These are phyloP conservation scores for Sesamia inferens DNA, from an alignment of 2,888 invertebrate species.

Conservation along the genomic window DNA sequence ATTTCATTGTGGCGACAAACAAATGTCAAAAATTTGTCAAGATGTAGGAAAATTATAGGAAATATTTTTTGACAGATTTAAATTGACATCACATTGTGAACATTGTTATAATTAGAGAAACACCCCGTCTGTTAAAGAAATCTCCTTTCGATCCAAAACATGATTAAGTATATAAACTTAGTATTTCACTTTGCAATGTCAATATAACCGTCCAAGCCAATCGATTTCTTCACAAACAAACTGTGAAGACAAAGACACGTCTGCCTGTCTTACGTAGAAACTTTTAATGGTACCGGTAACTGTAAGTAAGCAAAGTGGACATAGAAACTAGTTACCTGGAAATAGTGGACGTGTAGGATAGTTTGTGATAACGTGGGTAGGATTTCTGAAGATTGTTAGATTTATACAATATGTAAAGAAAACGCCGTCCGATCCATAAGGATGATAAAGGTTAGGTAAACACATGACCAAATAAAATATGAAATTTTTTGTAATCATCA, in stretches of 20 bases:
- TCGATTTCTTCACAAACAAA: constrained; percentile 26
- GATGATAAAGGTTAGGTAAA: too few relatives aligned
- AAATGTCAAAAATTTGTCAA: too few relatives aligned
- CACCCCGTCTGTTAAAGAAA: too few relatives aligned
- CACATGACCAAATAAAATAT: too few relatives aligned
- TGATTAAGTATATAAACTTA: not conserved
- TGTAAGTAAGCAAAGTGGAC: constrained; percentile 70
- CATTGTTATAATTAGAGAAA: too few relatives aligned
- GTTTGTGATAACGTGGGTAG: not conserved
- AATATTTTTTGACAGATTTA: too few relatives aligned
- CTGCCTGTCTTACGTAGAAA: constrained; percentile 38
- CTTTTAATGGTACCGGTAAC: constrained; percentile 71
- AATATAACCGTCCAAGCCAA: not conserved
- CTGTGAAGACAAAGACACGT: constrained; percentile 22
- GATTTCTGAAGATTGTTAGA: not conserved
- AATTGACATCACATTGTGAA: too few relatives aligned
- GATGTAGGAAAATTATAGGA: too few relatives aligned
- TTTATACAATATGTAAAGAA: too few relatives aligned
- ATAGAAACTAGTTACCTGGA: constrained; percentile 19
- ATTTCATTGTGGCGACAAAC: too few relatives aligned
- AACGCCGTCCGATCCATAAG: too few relatives aligned
- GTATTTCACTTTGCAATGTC: not conserved
- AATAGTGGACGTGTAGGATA: not conserved
- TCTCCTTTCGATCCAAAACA: not conserved
- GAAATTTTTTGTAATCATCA: too few relatives aligned